Evolutionary conservation across 2,113 vertebrate species (phyloP).

Genomic region (Arothron firmamentum): DNA sequence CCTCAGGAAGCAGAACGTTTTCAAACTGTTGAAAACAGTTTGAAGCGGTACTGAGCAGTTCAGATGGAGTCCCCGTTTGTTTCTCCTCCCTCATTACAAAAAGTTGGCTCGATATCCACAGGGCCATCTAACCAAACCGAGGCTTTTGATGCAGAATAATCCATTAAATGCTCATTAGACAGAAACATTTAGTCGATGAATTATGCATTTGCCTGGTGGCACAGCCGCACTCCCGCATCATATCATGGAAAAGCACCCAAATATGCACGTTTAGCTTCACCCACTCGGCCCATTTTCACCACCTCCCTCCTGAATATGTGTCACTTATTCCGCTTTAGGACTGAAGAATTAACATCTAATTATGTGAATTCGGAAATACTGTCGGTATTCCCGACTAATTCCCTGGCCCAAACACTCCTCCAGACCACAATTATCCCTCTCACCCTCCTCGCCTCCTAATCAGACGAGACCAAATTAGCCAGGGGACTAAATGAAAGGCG

Average conservation of each 20-base stretch:
- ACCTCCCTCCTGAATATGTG: too few species aligned
- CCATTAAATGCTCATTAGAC: constrained; percentile 64
- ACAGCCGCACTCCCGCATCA: constrained; percentile 11
- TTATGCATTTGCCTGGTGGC: constrained; percentile 60
- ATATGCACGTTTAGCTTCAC: constrained; percentile 19
- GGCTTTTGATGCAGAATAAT: constrained; percentile 60
- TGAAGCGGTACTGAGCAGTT: background rate
- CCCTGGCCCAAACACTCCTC: background rate
- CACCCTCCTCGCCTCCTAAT: constrained; percentile 3
- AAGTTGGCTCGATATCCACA: constrained; percentile 35
- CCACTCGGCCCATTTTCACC: background rate
- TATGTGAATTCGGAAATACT: too few species aligned
- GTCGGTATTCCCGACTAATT: too few species aligned
- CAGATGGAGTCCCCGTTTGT: background rate
- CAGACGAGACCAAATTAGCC: constrained; percentile 22
- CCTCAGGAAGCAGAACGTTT: background rate
- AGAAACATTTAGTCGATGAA: constrained; percentile 59
- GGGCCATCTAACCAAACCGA: constrained; percentile 35
- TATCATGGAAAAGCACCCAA: constrained; percentile 26
- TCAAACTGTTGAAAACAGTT: too few species aligned
- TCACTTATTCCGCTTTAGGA: too few species aligned
- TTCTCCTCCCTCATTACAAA: constrained; percentile 15
- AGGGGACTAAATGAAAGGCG: constrained; percentile 9
- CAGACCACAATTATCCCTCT: background rate
- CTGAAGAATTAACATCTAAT: too few species aligned